These are phyloP conservation scores for Drosophila differens DNA, from an alignment of 2,888 invertebrate species.

Conservation along the genomic window DNA sequence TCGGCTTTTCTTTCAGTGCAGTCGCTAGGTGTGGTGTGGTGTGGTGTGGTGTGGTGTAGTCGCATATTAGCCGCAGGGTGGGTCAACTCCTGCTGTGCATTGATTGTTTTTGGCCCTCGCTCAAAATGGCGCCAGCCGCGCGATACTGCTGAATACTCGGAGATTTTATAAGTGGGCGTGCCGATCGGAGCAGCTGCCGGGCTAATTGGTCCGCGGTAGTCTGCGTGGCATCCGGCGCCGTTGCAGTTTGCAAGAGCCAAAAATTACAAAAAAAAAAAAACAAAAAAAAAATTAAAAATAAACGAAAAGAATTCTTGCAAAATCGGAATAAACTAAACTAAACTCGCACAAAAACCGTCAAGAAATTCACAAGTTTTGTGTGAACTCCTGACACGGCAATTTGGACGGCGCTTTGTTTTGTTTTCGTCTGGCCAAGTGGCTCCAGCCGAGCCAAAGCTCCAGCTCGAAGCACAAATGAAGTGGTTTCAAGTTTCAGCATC, in stretches of 20 bases:
- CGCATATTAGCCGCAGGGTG: slow-evolving; percentile 21
- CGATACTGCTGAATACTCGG: slow-evolving; percentile 8
- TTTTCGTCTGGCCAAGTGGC: slow-evolving; percentile 35
- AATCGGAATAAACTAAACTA: slow-evolving; percentile 5
- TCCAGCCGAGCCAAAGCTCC: slow-evolving; percentile 14
- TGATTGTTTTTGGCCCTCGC: not conserved
- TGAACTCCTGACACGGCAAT: slow-evolving; percentile 71
- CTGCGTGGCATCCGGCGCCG: slow-evolving; percentile 68
- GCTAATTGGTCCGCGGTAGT: slow-evolving; percentile 55
- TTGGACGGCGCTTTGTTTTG: slow-evolving; percentile 29
- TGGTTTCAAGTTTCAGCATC: slow-evolving; percentile 71
- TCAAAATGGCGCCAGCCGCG: slow-evolving; percentile 23
- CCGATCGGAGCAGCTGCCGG: slow-evolving; percentile 37
- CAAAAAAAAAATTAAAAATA: not conserved
- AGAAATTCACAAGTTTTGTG: slow-evolving; percentile 73
- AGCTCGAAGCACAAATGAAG: slow-evolving; percentile 50
- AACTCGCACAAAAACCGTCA: slow-evolving; percentile 27
- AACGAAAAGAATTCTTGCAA: not conserved
- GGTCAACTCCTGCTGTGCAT: not conserved
- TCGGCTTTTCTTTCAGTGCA: slow-evolving; percentile 1
- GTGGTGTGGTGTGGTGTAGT: not conserved
- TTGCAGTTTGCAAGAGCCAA: not conserved
- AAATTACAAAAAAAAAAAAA: not conserved
- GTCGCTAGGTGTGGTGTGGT: not conserved
- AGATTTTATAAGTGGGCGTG: slow-evolving; percentile 20